Evolutionary conservation across 92 coral and sea anemone species (phyloP), one percentile per base, ranked within the genome.

Genomic region (Umimayanthus chanpuru): DNA sequence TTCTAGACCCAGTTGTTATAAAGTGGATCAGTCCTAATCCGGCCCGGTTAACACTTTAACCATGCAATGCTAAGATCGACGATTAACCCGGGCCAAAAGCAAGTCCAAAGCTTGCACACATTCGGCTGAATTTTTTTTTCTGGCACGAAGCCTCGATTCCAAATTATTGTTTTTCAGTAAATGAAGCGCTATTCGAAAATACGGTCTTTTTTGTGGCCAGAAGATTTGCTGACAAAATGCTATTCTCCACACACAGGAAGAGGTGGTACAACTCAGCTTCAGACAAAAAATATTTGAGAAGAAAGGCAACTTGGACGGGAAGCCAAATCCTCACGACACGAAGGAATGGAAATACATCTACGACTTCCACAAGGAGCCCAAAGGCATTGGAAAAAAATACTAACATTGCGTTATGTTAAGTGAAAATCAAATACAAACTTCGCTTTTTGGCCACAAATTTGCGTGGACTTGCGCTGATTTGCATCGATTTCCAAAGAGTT

Each of bases 321-420:
- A 92, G 38, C 91, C 92, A 21, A 94, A 95, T 81, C 98, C 98
- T 0, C 96, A 95, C 73, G 90, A 91, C 81, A 95, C 94, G 32
- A 76, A 91, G 53, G 88, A 79, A 66, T 95, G 98, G 98, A 87
- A 91, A 53, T 95, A 95, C 73, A 90, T 91, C 61, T 95, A 95
- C 88, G 98, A 95, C 88, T 95, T 77, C 44, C 93, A 95, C 39
- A 90, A 91, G 68, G 90, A 91, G 10, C 88, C 94, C n/a, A 83
- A 36, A 85, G 82, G 77, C 39, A 79, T 83, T 44, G 96, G 96
- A 58, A 95, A 95, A 65, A 93, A 85, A 72, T 95, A 93, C 80
- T 95, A 81, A 89, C n/a, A 74, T 4, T 2, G 38, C 44, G 40
- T 11, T 41, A 36, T 56, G 32, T 43, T 28, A 75, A 26, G 58